A percentile compares a stretch with the other conserved stretches of the same genome.
These are phyloP conservation scores for Melanostigma gelatinosum DNA, from an alignment of 2,113 vertebrate species.

Conservation along the genomic window DNA sequence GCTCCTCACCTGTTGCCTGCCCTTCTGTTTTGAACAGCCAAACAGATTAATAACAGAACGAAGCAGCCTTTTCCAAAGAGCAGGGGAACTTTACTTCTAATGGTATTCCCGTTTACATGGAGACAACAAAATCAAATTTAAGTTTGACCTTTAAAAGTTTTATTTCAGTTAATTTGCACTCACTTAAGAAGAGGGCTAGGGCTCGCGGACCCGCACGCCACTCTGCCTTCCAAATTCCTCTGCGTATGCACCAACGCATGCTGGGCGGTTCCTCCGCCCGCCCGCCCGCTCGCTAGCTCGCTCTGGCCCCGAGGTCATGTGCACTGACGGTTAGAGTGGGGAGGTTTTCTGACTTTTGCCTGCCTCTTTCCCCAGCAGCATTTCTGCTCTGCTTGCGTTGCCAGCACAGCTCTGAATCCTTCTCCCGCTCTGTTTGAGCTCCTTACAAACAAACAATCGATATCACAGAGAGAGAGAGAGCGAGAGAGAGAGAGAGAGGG, in stretches of 20 bases:
- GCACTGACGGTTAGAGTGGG: conserved; percentile 61
- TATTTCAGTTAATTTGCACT: conserved; percentile 79
- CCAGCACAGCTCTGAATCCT: conserved; percentile 76
- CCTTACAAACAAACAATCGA: conserved; percentile 83
- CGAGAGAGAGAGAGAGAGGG: conserved; percentile 48
- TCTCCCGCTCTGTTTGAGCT: conserved; percentile 79
- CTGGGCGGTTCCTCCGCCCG: conserved; percentile 62
- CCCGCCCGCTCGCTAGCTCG: conserved; percentile 67
- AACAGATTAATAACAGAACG: conserved; percentile 65
- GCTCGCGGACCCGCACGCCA: conserved; percentile 52
- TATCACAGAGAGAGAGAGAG: conserved; percentile 66
- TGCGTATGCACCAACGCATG: conserved; percentile 48
- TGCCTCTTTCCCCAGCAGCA: conserved; percentile 80
- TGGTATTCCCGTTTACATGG: conserved; percentile 72
- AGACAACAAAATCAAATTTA: conserved; percentile 72
- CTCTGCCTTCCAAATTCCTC: conserved; percentile 71
- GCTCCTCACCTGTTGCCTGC: conserved; percentile 73
- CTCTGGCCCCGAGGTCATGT: conserved; percentile 77
- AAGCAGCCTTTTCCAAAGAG: conserved; percentile 51
- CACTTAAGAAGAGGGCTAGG: conserved; percentile 71
- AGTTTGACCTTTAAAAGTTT: conserved; percentile 78
- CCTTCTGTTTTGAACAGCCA: conserved; percentile 66
- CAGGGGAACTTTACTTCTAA: conserved; percentile 61
- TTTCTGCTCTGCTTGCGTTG: conserved; percentile 74
- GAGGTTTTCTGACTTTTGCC: conserved; percentile 76